Conservation (phyloP, 92 coral and sea anemone species). For the Heliopora coerulea region DNA sequence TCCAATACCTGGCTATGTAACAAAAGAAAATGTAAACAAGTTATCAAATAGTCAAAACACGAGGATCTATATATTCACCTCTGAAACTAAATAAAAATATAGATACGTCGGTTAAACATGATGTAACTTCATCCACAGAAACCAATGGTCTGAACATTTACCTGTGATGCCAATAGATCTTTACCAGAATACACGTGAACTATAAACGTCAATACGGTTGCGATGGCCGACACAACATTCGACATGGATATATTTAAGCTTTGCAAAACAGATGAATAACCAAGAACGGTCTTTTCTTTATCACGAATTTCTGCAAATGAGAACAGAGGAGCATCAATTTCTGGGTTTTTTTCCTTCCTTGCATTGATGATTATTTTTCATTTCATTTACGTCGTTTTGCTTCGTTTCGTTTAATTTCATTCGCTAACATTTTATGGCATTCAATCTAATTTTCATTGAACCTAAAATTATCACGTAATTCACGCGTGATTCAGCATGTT, state of each 20-base stretch:
- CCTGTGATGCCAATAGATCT: slow-evolving; percentile 66
- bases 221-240: slow-evolving; percentile 69
- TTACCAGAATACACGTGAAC: slow-evolving; percentile 77
- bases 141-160: not conserved
- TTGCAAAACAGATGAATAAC: slow-evolving; percentile 64
- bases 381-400: too few relatives aligned
- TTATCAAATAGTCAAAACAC: too few relatives aligned
- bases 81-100: too few relatives aligned
- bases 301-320: slow-evolving; percentile 60
- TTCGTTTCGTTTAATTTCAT: not conserved
- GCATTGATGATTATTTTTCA: not conserved
- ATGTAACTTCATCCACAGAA: too few relatives aligned
- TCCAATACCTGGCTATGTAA: too few relatives aligned
- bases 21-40: too few relatives aligned
- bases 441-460: too few relatives aligned
- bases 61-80: too few relatives aligned
- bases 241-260: slow-evolving; percentile 82
- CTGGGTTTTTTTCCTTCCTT: not conserved
- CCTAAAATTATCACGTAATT: too few relatives aligned
- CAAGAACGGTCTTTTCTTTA: slow-evolving; percentile 66
- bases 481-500: too few relatives aligned
- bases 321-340: not conserved
- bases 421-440: not conserved
- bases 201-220: slow-evolving; percentile 77
- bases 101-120: too few relatives aligned